A percentile compares a stretch with the other conserved stretches of the same genome.
Conservation (phyloP, 2,797 vertebrate species). For the Darevskia nairensis region DNA sequence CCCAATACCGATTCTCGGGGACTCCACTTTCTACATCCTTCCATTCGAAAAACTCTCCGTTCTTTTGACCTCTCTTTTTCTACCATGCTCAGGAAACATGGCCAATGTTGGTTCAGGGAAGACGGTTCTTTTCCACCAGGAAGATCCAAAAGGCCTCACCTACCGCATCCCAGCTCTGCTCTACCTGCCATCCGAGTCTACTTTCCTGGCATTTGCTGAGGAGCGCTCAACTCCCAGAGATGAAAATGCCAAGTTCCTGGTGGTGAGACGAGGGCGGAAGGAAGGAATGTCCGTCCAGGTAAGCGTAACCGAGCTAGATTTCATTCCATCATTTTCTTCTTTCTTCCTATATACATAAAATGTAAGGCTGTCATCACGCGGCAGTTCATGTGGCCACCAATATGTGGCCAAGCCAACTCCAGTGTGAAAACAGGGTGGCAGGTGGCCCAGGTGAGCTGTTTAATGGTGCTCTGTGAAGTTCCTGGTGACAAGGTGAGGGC, state of each 20-base stretch:
- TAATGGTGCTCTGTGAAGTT: not conserved
- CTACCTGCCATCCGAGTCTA: conserved; percentile 78
- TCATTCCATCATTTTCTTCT: no score
- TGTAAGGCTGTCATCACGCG: no score
- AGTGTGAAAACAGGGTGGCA: no score
- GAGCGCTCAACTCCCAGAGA: conserved; percentile 77
- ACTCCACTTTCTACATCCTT: no score
- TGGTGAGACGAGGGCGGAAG: conserved; percentile 81
- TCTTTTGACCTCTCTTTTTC: not conserved
- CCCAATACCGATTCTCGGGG: no score
- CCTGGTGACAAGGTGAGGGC: no score
- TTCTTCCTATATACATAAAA: no score
- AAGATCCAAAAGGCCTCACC: conserved; percentile 72
- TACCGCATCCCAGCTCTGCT: conserved; percentile 86
- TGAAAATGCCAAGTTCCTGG: conserved; percentile 77
- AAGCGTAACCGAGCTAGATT: not conserved
- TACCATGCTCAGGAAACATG: not conserved
- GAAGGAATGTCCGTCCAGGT: conserved; percentile 25
- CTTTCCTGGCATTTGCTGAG: conserved; percentile 86
- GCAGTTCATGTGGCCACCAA: no score
- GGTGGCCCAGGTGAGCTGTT: no score
- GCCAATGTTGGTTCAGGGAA: conserved; percentile 49
- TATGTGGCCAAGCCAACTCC: no score
- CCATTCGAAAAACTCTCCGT: no score
- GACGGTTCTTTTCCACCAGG: conserved; percentile 81